Evolutionary conservation across 2,113 vertebrate species (phyloP), one percentile per base, ranked within the genome.

Genomic region (Mirounga angustirostris): DNA sequence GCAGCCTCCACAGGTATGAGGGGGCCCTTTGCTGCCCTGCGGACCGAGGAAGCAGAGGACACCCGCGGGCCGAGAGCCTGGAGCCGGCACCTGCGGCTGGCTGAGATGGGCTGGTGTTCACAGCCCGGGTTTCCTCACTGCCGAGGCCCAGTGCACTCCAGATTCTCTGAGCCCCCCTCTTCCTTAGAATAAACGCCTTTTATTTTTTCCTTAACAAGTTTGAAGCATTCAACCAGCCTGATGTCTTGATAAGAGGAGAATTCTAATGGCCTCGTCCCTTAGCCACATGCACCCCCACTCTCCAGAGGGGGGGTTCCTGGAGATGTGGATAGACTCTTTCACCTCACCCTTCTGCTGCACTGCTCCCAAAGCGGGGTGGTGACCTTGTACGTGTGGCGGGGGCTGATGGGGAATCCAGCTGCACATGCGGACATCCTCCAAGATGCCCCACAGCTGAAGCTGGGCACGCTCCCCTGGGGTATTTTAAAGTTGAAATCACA

Each of bases 341-440:
- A 15, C 11, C 5, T 50, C 15, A 5, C 12, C 14, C 52, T 76
- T n/a, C 54, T 16, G 22, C 22, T 88, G 52, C 22, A 4, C n/a
- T 26, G 26, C 5, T 13, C 24, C 46, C 7, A 14, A 14, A 46
- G 33, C 0, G 0, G n/a, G 33, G 24, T 30, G 7, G 0, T 50
- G 33, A 43, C 5, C 30, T 1, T 24, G 40, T 33, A 2, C 12
- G 0, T 16, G 33, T 40, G 82, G 8, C 3, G 22, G 2, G 65
- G 3, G n/a, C n/a, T 82, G 58, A 33, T 26, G 24, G 89, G 36
- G 92, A 74, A 56, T 33, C 14, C 28, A 65, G 4, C 4, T 0
- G 30, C 56, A 4, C 10, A 33, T 1, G 2, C 1, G 36, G 67
- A 65, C 8, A 26, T 21, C 50, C 63, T 52, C 1, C 16, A 6